A percentile compares a stretch with the other conserved stretches of the same genome.
Conservation (phyloP, 2,113 vertebrate species). For the Craseonycteris thonglongyai region DNA sequence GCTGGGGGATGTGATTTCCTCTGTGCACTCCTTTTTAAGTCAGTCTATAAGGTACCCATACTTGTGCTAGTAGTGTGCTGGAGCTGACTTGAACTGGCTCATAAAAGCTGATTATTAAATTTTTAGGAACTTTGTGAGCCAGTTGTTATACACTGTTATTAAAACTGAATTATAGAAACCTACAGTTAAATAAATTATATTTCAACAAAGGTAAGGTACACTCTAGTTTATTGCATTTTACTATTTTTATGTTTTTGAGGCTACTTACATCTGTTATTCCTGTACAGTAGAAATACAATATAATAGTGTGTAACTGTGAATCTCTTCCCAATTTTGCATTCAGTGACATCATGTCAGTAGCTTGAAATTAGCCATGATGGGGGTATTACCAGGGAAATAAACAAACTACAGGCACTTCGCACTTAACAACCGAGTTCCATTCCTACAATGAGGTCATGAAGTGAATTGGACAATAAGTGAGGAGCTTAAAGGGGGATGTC, state of each 20-base stretch:
- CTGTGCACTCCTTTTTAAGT: not conserved
- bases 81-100: not conserved
- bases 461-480: too few species aligned
- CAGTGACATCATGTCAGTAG: not conserved
- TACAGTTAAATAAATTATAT: not conserved
- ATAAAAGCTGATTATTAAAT: not conserved
- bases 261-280: not conserved
- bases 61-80: not conserved
- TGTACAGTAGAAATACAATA: not conserved
- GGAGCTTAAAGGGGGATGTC: too few species aligned
- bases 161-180: not conserved
- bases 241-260: not conserved
- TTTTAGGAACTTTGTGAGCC: not conserved
- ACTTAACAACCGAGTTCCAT: too few species aligned
- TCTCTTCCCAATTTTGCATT: not conserved
- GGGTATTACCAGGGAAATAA: not conserved
- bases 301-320: not conserved
- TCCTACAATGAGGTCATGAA: too few species aligned
- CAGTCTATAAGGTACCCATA: not conserved
- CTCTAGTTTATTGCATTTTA: not conserved
- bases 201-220: not conserved
- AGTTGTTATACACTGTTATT: not conserved
- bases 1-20: not conserved
- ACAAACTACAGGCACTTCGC: too few species aligned
- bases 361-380: not conserved